Conservation (phyloP, 2,113 vertebrate species). For the Monarcha castaneiventris region DNA sequence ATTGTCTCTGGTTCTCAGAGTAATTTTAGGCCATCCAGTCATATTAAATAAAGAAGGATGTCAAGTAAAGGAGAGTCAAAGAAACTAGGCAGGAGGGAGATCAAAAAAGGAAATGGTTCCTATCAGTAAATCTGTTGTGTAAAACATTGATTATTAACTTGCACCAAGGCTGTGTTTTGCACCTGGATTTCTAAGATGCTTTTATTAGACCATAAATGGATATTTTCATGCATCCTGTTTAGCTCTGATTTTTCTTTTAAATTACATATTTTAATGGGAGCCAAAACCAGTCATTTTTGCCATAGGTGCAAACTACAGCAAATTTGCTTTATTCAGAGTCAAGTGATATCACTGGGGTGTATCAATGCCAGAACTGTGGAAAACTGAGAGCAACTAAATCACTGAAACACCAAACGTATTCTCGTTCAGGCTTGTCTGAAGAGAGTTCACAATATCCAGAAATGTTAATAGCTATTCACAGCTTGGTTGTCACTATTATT, state of each 20-base stretch:
- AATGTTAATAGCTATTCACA: constrained; percentile 17
- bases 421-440: not conserved
- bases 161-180: not conserved
- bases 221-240: not conserved
- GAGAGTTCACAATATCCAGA: not conserved
- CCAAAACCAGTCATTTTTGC: not conserved
- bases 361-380: not conserved
- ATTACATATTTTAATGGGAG: not conserved
- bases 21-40: constrained; percentile 76
- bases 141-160: not conserved
- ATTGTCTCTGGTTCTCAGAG: constrained; percentile 77
- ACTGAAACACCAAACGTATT: not conserved
- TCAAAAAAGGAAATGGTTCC: not conserved
- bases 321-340: not conserved
- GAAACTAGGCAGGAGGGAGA: not conserved
- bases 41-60: constrained; percentile 76
- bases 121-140: not conserved
- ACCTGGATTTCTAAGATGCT: not conserved
- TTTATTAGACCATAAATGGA: not conserved
- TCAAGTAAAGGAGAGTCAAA: constrained; percentile 62
- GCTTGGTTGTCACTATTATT: not conserved
- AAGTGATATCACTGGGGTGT: not conserved
- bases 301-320: not conserved
- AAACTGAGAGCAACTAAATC: not conserved
- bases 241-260: not conserved